Percentiles rank a stretch among this genome's conserved stretches.
These are phyloP conservation scores for Phenganax subtilis DNA, from an alignment of 92 coral and sea anemone species.

Conservation along the genomic window DNA sequence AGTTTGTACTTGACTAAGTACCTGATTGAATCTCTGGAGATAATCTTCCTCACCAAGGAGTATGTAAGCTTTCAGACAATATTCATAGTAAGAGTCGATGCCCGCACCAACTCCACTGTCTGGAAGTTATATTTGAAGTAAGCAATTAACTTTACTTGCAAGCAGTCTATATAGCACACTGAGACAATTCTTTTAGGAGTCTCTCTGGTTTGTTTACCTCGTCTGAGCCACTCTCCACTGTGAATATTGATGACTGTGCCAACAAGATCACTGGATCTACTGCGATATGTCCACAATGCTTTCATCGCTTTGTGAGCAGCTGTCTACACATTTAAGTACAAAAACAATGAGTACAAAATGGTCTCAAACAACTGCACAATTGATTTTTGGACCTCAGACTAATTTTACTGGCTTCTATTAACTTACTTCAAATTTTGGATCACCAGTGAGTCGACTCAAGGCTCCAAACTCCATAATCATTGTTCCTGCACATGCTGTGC, in stretches of 20 bases:
- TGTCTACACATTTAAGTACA: conserved; percentile 43
- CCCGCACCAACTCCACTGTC: conserved; percentile 99
- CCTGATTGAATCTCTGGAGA: conserved; percentile 86
- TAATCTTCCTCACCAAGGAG: conserved; percentile 84
- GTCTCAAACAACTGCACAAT: not conserved
- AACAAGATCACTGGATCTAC: conserved; percentile 91
- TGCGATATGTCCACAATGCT: conserved; percentile 89
- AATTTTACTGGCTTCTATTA: not conserved
- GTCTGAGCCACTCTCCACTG: conserved; percentile 98
- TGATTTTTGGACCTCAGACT: not conserved
- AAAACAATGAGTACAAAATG: not conserved
- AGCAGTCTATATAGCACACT: not conserved
- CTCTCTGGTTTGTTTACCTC: conserved; percentile 57
- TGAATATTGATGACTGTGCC: conserved; percentile 98
- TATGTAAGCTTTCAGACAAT: conserved; percentile 92
- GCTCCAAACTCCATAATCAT: conserved; percentile 99
- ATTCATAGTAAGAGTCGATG: conserved; percentile 97
- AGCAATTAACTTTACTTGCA: not conserved
- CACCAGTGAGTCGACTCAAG: conserved; percentile 84
- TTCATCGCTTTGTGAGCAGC: conserved; percentile 97
- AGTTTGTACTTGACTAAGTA: conserved; percentile 11
- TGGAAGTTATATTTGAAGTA: conserved; percentile 6
- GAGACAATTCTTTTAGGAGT: not conserved
- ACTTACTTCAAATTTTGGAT: conserved; percentile 87
- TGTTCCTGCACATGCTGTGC: conserved; percentile 99